These are phyloP conservation scores for Artibeus lituratus DNA, from an alignment of 2,797 vertebrate species.

Conservation along the genomic window DNA sequence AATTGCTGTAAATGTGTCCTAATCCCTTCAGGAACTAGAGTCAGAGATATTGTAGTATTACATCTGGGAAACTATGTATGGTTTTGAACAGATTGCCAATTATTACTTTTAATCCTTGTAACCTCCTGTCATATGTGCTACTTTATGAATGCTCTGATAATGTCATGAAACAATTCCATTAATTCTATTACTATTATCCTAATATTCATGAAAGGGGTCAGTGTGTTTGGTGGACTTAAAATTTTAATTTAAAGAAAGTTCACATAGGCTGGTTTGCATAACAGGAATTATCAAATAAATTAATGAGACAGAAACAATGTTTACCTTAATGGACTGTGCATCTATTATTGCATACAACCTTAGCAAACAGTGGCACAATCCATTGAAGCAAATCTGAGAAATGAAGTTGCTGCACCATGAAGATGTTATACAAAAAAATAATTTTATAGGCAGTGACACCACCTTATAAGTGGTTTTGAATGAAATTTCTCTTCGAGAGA, in stretches of 20 bases:
- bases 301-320: background rate
- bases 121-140: background rate
- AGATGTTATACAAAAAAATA: background rate
- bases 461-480: background rate
- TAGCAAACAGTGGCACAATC: background rate
- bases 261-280: background rate
- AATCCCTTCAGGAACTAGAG: conserved; percentile 24
- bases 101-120: conserved; percentile 40
- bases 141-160: background rate
- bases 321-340: conserved; percentile 3
- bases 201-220: background rate
- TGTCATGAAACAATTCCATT: background rate
- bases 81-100: conserved; percentile 19
- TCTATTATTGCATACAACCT: background rate
- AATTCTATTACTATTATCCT: background rate
- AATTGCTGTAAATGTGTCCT: conserved; percentile 63
- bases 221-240: background rate
- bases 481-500: background rate
- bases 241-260: background rate
- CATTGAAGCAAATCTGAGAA: background rate
- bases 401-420: background rate
- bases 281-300: background rate
- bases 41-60: background rate
- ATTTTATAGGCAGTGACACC: background rate
- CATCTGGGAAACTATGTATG: conserved; percentile 11